Evolutionary conservation across 1,140 invertebrate genomes (phyloP).

Genomic region (Homalodisca vitripennis): DNA sequence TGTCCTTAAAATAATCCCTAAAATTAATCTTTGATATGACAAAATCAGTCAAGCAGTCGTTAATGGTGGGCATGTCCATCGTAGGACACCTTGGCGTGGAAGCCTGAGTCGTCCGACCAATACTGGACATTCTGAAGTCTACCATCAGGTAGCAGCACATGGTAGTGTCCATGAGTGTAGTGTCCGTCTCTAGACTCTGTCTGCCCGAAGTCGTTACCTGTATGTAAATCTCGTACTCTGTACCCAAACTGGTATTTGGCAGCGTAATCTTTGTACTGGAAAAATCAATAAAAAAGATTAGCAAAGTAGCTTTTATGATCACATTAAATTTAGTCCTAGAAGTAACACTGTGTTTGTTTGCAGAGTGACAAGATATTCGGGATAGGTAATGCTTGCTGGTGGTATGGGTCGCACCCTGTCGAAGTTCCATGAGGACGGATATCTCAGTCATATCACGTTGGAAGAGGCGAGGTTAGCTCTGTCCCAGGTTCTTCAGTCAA

Average conservation of each 20-base stretch:
- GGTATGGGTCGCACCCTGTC: no score
- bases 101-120: conserved; percentile 70
- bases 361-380: no score
- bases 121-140: conserved; percentile 74
- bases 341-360: no score
- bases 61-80: conserved; percentile 42
- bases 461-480: no score
- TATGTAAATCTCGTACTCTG: conserved; percentile 63
- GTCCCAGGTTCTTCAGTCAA: no score
- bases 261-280: conserved; percentile 53
- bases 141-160: conserved; percentile 75
- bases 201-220: conserved; percentile 72
- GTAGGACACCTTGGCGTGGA: conserved; percentile 73
- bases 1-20: background rate
- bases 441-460: no score
- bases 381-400: no score
- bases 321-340: no score
- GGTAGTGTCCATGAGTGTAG: conserved; percentile 67
- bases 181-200: conserved; percentile 63
- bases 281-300: background rate
- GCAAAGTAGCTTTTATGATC: background rate
- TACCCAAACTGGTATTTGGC: conserved; percentile 75
- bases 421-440: no score
- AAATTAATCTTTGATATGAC: conserved; percentile 13
- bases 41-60: background rate